Evolutionary conservation across 2,113 vertebrate species (phyloP).

Genomic region (Chaenogobius annularis): DNA sequence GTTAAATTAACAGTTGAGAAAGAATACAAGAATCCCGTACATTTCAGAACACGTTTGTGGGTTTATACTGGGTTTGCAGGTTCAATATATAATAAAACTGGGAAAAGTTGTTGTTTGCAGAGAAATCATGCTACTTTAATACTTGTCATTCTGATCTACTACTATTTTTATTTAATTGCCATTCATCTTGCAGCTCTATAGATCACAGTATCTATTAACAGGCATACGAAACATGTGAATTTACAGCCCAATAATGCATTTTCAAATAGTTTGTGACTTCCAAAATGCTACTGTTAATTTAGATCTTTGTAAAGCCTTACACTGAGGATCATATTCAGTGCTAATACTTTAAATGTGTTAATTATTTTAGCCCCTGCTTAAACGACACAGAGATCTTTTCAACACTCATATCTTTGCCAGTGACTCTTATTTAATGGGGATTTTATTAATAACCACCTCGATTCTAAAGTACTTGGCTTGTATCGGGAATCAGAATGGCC

Average conservation of each 20-base stretch:
- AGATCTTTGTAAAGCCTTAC: conserved; percentile 6
- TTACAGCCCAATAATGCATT: background rate
- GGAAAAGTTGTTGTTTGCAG: background rate
- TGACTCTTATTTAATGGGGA: conserved; percentile 14
- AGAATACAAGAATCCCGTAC: background rate
- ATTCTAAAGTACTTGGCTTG: background rate
- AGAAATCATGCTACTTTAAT: background rate
- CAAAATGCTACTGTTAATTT: conserved; percentile 15
- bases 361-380: conserved; percentile 21
- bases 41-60: background rate
- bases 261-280: conserved; percentile 10
- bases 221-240: background rate
- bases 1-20: background rate
- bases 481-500: background rate
- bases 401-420: conserved; percentile 18
- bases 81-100: background rate
- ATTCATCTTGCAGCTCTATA: too few relatives aligned
- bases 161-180: too few relatives aligned
- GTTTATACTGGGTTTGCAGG: background rate
- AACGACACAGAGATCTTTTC: conserved; percentile 11
- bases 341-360: conserved; percentile 39
- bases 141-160: background rate
- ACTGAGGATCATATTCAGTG: background rate
- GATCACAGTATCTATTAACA: background rate
- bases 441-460: conserved; percentile 42